Evolutionary conservation across 1,140 invertebrate genomes (phyloP), one percentile per base, ranked within the genome.

Genomic region (Anastatus disparis): DNA sequence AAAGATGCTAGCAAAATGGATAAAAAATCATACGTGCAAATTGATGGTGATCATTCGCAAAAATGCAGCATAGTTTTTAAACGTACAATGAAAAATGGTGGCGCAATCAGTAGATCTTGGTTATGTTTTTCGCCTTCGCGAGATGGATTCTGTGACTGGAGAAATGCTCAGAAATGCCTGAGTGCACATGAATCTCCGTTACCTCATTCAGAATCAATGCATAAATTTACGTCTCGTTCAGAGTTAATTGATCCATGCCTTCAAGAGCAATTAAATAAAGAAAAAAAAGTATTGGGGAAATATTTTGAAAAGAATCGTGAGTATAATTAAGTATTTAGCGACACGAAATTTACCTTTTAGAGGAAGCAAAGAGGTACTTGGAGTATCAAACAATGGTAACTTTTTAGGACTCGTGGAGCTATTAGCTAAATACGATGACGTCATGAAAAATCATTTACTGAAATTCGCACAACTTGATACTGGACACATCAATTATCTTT

Each of bases 401-500:
- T 46, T 12, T 46, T 46, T 46, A 46, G 44, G 10, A 15, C 17
- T 46, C 4, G 17, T 46, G 6, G 44, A 46, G 17, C 17, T 46
- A 15, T 46, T 46, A n/a, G 44, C 44, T 6, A 46, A 46, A n/a
- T 27, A 70, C 44, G 48, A 66, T 17, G 17, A 3, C 24, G 20
- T 66, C 53, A 13, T 56, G 9, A 55, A 53, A 53, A 22, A 53
- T 7, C 50, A 53, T 27, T 53, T 53, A 53, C 7, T 26, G 10
- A 53, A 53, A n/a, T 53, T 24, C 26, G 50, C 17, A 3, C 20
- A 27, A 12, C 26, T 4, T 2, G 50, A 22, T 6, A 53, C 9
- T 26, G 26, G 50, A 24, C 20, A 27, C 22, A 22, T 53, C 4
- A 53, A 24, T 17, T 53, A 53, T 27, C 15, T 53, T 8, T 53